phyloP scores from a whole-genome alignment of 2,888 invertebrate genomes.

The Pachliopta kotzebuea region DNA sequence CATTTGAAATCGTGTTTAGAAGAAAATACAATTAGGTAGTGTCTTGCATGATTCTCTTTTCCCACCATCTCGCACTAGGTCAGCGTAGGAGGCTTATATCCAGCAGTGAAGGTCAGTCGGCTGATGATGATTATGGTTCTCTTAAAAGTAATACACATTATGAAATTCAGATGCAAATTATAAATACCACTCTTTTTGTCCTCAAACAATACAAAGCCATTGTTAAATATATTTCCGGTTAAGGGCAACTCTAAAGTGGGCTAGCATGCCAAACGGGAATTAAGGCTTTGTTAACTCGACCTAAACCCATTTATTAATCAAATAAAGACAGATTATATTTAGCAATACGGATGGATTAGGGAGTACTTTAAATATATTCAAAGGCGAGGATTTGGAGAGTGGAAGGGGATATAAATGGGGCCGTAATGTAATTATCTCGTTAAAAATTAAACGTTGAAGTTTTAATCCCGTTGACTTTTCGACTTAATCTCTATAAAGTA shows the following conservation, averaged over 20 bases:
- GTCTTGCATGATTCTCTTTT: too few relatives aligned
- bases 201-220: too few relatives aligned
- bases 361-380: conserved; percentile 1
- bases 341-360: background rate
- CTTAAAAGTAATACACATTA: too few relatives aligned
- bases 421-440: conserved; percentile 5
- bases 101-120: too few relatives aligned
- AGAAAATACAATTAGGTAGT: too few relatives aligned
- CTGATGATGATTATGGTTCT: too few relatives aligned
- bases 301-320: conserved; percentile 9
- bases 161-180: too few relatives aligned
- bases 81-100: too few relatives aligned
- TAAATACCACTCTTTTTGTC: too few relatives aligned
- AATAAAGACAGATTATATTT: conserved; percentile 11
- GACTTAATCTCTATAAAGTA: conserved; percentile 14
- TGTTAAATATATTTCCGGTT: background rate
- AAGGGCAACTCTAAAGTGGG: conserved; percentile 10
- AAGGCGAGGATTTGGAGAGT: conserved; percentile 2
- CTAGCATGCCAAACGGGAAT: conserved; percentile 7
- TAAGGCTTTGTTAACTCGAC: conserved; percentile 7
- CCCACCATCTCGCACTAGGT: too few relatives aligned
- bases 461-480: conserved; percentile 9
- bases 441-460: conserved; percentile 16
- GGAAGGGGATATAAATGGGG: background rate
- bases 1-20: too few relatives aligned